Evolutionary conservation across 2,797 vertebrate species (phyloP).

Genomic region (Sardinella longiceps): DNA sequence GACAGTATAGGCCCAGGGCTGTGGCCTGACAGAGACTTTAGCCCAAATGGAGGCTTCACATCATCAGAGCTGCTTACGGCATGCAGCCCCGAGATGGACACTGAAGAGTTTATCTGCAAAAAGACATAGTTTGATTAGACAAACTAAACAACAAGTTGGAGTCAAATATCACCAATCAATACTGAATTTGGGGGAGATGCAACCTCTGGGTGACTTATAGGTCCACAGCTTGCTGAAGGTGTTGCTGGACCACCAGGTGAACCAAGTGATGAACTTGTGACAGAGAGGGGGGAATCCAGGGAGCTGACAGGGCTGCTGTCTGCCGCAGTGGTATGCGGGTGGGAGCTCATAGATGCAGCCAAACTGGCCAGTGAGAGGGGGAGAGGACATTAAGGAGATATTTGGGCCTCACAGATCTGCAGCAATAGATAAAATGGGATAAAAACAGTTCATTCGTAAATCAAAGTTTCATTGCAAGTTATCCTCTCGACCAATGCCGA

Average conservation of each 20-base stretch:
- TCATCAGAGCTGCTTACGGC: slow-evolving; percentile 97
- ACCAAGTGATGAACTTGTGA: slow-evolving; percentile 86
- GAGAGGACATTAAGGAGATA: slow-evolving; percentile 60
- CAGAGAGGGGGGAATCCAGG: slow-evolving; percentile 86
- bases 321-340: slow-evolving; percentile 74
- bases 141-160: neutral
- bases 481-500: neutral
- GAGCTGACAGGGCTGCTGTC: slow-evolving; percentile 81
- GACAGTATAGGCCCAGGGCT: slow-evolving; percentile 79
- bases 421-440: neutral
- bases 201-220: slow-evolving; percentile 89
- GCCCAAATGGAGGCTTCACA: slow-evolving; percentile 92
- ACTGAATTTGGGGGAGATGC: neutral
- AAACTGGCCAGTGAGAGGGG: slow-evolving; percentile 36
- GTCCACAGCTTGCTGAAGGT: slow-evolving; percentile 84
- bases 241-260: slow-evolving; percentile 81
- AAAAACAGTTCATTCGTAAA: neutral
- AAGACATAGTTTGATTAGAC: slow-evolving; percentile 1
- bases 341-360: slow-evolving; percentile 63
- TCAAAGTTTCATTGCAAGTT: neutral
- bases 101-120: slow-evolving; percentile 88
- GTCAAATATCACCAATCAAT: neutral
- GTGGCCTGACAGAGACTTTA: slow-evolving; percentile 81
- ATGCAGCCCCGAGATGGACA: slow-evolving; percentile 83
- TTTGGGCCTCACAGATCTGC: slow-evolving; percentile 15